These are phyloP conservation scores for Rutpela maculata DNA, from an alignment of 2,888 invertebrate genomes.

Conservation along the genomic window DNA sequence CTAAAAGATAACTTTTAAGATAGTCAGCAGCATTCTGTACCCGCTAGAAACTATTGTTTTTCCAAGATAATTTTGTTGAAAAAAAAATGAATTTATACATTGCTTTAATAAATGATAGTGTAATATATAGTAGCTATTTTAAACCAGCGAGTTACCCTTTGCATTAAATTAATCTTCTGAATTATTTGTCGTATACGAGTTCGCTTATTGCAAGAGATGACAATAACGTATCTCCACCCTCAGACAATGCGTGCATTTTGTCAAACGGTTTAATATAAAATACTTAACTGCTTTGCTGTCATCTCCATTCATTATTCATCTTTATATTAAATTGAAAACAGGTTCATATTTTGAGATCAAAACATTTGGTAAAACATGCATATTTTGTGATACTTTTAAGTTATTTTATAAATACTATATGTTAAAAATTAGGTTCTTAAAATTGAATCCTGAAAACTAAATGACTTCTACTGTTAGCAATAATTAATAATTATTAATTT, in stretches of 20 bases:
- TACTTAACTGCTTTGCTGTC: slow-evolving; percentile 62
- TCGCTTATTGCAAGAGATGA: slow-evolving; percentile 64
- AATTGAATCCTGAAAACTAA: no score
- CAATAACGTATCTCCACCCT: slow-evolving; percentile 68
- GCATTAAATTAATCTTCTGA: slow-evolving; percentile 61
- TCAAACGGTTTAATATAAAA: slow-evolving; percentile 69
- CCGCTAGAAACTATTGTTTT: no score
- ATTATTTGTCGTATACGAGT: slow-evolving; percentile 59
- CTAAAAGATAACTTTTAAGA: no score
- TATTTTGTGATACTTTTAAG: no score
- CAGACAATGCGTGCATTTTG: slow-evolving; percentile 69
- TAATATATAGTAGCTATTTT: slow-evolving; percentile 50
- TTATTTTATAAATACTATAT: no score
- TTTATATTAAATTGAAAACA: slow-evolving; percentile 42
- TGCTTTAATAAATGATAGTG: slow-evolving; percentile 40
- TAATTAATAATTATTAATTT: no score
- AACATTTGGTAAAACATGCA: no score
- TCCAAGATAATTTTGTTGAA: not conserved
- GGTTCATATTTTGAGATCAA: not conserved
- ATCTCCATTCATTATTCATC: slow-evolving; percentile 58
- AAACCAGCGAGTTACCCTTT: slow-evolving; percentile 51
- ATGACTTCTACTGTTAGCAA: no score
- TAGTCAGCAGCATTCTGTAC: no score
- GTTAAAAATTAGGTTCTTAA: no score
- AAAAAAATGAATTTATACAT: not conserved